These are phyloP conservation scores for Tokudaia tokunoshimensis DNA, from an alignment of 2,797 vertebrate species.

Conservation along the genomic window DNA sequence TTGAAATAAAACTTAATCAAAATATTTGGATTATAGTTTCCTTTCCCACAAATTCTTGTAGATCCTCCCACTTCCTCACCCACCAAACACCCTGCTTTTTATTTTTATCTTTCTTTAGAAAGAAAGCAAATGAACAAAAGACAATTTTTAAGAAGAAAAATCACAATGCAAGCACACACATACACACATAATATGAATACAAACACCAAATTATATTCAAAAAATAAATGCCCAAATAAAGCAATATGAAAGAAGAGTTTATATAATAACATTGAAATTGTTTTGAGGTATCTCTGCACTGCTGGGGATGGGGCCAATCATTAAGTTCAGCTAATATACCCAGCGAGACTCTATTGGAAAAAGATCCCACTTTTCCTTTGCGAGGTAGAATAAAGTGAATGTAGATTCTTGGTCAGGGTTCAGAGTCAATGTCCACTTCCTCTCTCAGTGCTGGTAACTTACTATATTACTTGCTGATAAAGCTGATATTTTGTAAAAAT, in stretches of 20 bases:
- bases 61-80: not conserved
- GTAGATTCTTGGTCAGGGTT: not conserved
- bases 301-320: not conserved
- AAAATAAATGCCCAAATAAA: not conserved
- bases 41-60: not conserved
- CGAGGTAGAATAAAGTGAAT: not conserved
- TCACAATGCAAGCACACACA: not conserved
- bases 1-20: not conserved
- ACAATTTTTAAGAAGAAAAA: not conserved
- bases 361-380: not conserved
- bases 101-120: not conserved
- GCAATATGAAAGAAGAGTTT: not conserved
- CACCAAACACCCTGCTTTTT: not conserved
- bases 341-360: not conserved
- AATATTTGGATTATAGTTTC: not conserved
- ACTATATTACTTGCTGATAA: not conserved
- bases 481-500: not conserved
- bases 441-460: not conserved
- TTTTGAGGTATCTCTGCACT: not conserved
- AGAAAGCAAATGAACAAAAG: not conserved
- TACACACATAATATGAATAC: not conserved
- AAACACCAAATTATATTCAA: not conserved
- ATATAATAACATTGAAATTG: not conserved
- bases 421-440: not conserved
- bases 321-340: not conserved